These are phyloP conservation scores for Phyllotreta striolata DNA, from an alignment of 2,888 invertebrate genomes.

Conservation along the genomic window DNA sequence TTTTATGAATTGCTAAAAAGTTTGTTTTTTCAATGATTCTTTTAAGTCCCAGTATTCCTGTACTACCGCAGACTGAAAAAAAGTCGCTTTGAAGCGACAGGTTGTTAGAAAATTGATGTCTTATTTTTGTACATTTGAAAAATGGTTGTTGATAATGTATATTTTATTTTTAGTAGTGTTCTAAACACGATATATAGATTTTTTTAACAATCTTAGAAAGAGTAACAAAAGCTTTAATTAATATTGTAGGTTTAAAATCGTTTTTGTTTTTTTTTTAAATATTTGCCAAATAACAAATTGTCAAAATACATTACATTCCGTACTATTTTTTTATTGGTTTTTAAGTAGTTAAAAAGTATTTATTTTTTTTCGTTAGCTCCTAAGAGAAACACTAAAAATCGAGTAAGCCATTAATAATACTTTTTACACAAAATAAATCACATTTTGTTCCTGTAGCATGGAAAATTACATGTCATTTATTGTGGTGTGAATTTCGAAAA, in stretches of 20 bases:
- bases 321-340: slow-evolving; percentile 53
- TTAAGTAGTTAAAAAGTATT: slow-evolving; percentile 42
- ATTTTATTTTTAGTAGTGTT: slow-evolving; percentile 56
- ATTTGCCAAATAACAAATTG: slow-evolving; percentile 63
- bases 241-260: slow-evolving; percentile 53
- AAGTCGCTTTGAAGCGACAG: slow-evolving; percentile 29
- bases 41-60: slow-evolving; percentile 22
- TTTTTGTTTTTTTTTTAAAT: slow-evolving; percentile 48
- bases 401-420: slow-evolving; percentile 49
- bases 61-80: slow-evolving; percentile 49
- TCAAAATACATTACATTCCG: slow-evolving; percentile 62
- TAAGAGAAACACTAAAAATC: slow-evolving; percentile 37
- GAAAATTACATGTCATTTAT: no score
- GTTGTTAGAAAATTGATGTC: slow-evolving; percentile 49
- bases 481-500: slow-evolving; percentile 14
- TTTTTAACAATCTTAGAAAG: slow-evolving; percentile 52
- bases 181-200: slow-evolving; percentile 49
- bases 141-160: slow-evolving; percentile 57
- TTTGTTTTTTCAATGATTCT: slow-evolving; percentile 2
- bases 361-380: slow-evolving; percentile 41
- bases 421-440: slow-evolving; percentile 31
- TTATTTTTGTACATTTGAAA: slow-evolving; percentile 57
- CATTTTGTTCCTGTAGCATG: neutral
- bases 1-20: slow-evolving; percentile 22
- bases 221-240: slow-evolving; percentile 61